phyloP scores from a whole-genome alignment of 2,888 invertebrate species.

The Yponomeuta plumbellus region DNA sequence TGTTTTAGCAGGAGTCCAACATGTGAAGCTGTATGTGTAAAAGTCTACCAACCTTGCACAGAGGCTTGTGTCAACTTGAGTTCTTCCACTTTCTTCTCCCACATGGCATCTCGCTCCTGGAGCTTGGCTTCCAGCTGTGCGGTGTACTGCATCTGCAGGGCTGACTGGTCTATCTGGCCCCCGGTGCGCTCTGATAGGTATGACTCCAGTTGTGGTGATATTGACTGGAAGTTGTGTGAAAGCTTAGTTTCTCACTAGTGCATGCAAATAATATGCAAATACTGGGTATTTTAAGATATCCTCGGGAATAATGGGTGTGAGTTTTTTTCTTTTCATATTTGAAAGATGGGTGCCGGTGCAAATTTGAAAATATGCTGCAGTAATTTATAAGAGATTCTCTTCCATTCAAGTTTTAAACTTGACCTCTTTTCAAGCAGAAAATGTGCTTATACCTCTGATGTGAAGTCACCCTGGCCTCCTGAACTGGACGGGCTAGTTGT shows the following conservation, averaged over 20 bases:
- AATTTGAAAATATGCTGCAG: no score
- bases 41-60: conserved; percentile 78
- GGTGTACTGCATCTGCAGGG: conserved; percentile 75
- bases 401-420: no score
- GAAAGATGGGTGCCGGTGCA: no score
- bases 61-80: conserved; percentile 72
- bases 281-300: no score
- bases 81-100: conserved; percentile 79
- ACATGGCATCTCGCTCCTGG: conserved; percentile 72
- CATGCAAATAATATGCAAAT: no score
- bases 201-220: conserved; percentile 68
- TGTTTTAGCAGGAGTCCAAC: no score
- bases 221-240: conserved; percentile 47
- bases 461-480: conserved; percentile 36
- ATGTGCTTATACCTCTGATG: conserved; percentile 53
- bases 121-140: conserved; percentile 79
- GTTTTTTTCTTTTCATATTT: no score
- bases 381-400: no score
- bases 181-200: conserved; percentile 63
- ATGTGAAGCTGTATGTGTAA: not conserved
- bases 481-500: conserved; percentile 4
- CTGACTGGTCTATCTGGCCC: conserved; percentile 54
- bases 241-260: not conserved
- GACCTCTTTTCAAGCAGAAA: not conserved
- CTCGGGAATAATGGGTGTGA: no score